A percentile compares a stretch with the other conserved stretches of the same genome.
Evolutionary conservation across 2,797 vertebrate genomes (phyloP).

Genomic region (Astyanax mexicanus): DNA sequence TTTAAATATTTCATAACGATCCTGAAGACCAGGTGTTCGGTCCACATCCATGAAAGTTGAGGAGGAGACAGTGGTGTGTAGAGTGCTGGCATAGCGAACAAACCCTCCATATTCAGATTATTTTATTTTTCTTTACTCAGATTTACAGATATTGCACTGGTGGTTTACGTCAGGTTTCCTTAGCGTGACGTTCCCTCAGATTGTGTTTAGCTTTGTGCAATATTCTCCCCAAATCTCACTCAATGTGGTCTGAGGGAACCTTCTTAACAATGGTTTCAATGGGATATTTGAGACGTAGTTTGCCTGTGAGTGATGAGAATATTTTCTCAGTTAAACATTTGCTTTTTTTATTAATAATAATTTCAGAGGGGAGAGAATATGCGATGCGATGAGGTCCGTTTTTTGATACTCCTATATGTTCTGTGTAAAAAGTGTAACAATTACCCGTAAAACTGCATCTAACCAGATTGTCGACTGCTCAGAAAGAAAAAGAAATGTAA

Average conservation of each 20-base stretch:
- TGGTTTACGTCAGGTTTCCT: not conserved
- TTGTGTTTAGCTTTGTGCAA: not conserved
- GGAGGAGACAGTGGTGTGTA: not conserved
- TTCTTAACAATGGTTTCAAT: not conserved
- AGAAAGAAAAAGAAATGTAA: not conserved
- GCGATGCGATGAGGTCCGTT: not conserved
- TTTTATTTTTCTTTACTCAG: too few species aligned
- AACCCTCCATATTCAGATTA: not conserved
- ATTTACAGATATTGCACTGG: not conserved
- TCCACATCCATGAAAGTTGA: not conserved
- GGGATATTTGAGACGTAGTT: conserved; percentile 6
- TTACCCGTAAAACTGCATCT: not conserved
- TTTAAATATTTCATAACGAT: not conserved
- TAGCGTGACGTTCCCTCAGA: not conserved
- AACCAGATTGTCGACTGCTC: not conserved
- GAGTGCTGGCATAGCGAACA: not conserved
- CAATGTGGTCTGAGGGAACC: not conserved
- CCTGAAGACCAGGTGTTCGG: not conserved
- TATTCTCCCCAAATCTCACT: not conserved
- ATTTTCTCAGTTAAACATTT: not conserved
- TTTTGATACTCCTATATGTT: not conserved
- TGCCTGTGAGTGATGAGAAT: not conserved
- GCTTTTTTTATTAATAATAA: not conserved
- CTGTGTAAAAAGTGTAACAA: conserved; percentile 1
- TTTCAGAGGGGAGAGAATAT: not conserved